These are phyloP conservation scores for Diaphora mendica DNA, from an alignment of 2,888 invertebrate species.

Conservation along the genomic window DNA sequence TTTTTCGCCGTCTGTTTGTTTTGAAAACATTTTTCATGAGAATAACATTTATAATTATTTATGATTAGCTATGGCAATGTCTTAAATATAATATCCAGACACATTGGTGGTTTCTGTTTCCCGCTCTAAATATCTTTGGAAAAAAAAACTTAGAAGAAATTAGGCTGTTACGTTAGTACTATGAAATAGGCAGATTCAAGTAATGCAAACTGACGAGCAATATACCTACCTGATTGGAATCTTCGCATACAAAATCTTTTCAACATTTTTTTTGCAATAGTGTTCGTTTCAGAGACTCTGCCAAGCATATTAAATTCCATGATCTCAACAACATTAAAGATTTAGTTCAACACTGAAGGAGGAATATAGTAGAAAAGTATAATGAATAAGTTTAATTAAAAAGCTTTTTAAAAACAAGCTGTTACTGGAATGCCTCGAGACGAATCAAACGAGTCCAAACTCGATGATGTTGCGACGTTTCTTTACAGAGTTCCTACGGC, in stretches of 20 bases:
- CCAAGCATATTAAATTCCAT: neutral
- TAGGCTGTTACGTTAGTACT: neutral
- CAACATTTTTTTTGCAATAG: too few species aligned
- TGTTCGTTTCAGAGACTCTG: too few species aligned
- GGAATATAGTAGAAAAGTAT: too few species aligned
- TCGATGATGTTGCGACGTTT: too few species aligned
- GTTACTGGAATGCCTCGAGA: too few species aligned
- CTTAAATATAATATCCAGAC: neutral
- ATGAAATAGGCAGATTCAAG: neutral
- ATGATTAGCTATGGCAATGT: neutral
- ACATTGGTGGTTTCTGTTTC: neutral
- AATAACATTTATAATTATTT: neutral
- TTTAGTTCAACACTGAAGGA: too few species aligned
- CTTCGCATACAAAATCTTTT: neutral
- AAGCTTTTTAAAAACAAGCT: too few species aligned
- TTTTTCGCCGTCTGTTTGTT: conserved; percentile 1
- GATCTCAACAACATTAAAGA: neutral
- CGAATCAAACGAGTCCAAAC: too few species aligned
- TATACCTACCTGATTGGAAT: neutral
- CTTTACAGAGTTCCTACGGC: too few species aligned
- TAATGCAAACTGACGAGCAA: neutral
- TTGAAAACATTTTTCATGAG: conserved; percentile 4
- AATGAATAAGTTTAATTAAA: too few species aligned
- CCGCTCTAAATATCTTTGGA: neutral
- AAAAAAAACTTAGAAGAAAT: neutral